Conservation (phyloP, 2,113 vertebrate species). For the Potamarius usumacintae region DNA sequence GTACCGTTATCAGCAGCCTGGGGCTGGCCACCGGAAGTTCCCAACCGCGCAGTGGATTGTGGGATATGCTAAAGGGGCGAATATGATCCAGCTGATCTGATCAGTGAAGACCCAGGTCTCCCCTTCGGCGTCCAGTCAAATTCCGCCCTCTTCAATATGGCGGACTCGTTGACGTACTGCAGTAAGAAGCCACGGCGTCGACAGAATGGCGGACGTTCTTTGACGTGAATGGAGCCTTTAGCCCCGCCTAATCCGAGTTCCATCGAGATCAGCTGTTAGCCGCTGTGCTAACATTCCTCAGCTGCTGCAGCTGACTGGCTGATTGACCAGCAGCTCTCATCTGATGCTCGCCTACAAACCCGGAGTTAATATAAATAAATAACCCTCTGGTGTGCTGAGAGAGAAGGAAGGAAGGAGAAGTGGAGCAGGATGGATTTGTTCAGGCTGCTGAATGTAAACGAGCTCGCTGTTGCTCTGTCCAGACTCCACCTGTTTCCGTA, state of each 20-base stretch:
- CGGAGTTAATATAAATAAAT: too few species aligned
- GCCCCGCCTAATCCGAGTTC: conserved; percentile 40
- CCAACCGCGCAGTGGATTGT: too few species aligned
- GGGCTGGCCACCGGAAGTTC: too few species aligned
- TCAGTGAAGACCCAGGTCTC: too few species aligned
- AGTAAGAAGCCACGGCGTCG: not conserved
- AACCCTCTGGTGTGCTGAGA: not conserved
- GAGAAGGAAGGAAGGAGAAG: not conserved
- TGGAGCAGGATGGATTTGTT: conserved; percentile 66
- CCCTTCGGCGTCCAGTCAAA: too few species aligned
- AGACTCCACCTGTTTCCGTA: conserved; percentile 87
- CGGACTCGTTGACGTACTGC: not conserved
- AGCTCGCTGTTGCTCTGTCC: conserved; percentile 79
- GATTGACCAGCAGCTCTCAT: not conserved
- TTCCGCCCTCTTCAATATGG: not conserved
- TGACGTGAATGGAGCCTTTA: not conserved
- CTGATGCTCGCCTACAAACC: not conserved
- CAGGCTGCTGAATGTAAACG: conserved; percentile 62
- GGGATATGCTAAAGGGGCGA: too few species aligned
- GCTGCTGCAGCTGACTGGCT: not conserved
- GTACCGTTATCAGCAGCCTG: too few species aligned
- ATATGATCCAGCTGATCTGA: too few species aligned
- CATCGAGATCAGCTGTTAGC: conserved; percentile 51
- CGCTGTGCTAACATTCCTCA: not conserved
- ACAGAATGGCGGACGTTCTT: not conserved